Conservation (phyloP, 2,113 vertebrate species). For the Ellobius talpinus region DNA sequence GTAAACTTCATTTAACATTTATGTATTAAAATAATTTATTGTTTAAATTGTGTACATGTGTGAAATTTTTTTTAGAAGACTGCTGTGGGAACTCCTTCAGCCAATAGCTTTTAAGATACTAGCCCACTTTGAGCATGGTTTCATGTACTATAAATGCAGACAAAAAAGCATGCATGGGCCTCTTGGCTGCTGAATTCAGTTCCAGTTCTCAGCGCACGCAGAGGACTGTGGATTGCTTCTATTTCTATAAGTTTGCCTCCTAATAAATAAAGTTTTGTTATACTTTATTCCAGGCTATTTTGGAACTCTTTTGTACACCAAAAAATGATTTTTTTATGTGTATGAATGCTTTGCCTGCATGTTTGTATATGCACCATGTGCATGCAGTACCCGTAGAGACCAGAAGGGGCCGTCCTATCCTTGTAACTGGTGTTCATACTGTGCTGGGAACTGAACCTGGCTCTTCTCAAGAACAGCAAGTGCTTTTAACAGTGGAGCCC, state of each 20-base stretch:
- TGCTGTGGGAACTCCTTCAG: too few relatives aligned
- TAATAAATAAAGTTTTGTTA: too few relatives aligned
- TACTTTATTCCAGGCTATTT: too few relatives aligned
- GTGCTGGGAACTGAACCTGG: neutral
- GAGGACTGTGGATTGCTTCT: too few relatives aligned
- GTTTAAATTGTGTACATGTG: neutral
- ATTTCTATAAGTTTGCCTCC: too few relatives aligned
- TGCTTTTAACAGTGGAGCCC: neutral
- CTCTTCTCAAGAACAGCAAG: neutral
- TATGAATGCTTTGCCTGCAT: neutral
- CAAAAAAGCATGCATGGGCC: too few relatives aligned
- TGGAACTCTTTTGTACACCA: too few relatives aligned
- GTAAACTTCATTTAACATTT: neutral
- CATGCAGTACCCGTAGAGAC: neutral
- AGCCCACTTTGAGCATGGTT: too few relatives aligned
- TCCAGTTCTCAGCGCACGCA: too few relatives aligned
- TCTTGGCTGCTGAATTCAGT: too few relatives aligned
- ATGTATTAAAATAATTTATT: neutral
- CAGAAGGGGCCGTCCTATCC: neutral
- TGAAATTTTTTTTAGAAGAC: neutral
- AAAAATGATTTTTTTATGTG: neutral
- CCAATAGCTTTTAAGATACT: too few relatives aligned
- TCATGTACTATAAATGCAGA: too few relatives aligned
- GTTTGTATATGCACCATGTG: neutral
- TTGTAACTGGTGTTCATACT: neutral